Evolutionary conservation across 2,113 vertebrate species (phyloP).

Genomic region (Austrofundulus limnaeus): DNA sequence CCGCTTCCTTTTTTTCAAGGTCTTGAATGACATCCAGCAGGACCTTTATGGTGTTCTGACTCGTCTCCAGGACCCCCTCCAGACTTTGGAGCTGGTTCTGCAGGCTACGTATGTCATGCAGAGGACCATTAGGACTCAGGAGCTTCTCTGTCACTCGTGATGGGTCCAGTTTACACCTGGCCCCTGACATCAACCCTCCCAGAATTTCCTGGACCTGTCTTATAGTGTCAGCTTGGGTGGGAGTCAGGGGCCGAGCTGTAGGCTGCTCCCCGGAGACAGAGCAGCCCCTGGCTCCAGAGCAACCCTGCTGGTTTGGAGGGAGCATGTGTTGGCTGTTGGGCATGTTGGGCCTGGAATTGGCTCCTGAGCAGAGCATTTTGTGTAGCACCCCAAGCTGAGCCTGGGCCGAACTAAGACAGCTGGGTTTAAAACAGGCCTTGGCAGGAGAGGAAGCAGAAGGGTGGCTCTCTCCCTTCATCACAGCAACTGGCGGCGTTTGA

Average conservation of each 20-base stretch:
- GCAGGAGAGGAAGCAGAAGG: conserved; percentile 67
- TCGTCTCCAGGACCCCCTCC: conserved; percentile 88
- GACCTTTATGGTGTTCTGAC: conserved; percentile 89
- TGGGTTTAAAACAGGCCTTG: conserved; percentile 74
- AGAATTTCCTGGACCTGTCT: conserved; percentile 83
- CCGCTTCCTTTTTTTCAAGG: conserved; percentile 88
- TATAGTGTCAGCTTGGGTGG: conserved; percentile 73
- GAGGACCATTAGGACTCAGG: conserved; percentile 68
- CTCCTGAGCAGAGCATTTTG: conserved; percentile 77
- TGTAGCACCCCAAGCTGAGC: conserved; percentile 72
- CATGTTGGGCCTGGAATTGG: conserved; percentile 62
- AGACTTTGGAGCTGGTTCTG: conserved; percentile 85
- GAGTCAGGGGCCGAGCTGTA: conserved; percentile 52
- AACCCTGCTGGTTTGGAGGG: conserved; percentile 65
- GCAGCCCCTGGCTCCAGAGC: conserved; percentile 63
- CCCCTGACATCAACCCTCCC: conserved; percentile 81
- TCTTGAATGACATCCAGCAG: conserved; percentile 91
- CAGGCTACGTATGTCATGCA: conserved; percentile 79
- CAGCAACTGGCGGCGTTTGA: conserved; percentile 66
- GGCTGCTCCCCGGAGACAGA: conserved; percentile 54
- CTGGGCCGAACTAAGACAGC: conserved; percentile 75
- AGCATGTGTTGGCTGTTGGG: conserved; percentile 66
- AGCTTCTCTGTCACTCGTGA: conserved; percentile 69
- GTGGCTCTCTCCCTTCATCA: conserved; percentile 67
- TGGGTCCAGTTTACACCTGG: conserved; percentile 76